phyloP scores from a whole-genome alignment of 2,797 vertebrate genomes.

The Margarornis squamiger region DNA sequence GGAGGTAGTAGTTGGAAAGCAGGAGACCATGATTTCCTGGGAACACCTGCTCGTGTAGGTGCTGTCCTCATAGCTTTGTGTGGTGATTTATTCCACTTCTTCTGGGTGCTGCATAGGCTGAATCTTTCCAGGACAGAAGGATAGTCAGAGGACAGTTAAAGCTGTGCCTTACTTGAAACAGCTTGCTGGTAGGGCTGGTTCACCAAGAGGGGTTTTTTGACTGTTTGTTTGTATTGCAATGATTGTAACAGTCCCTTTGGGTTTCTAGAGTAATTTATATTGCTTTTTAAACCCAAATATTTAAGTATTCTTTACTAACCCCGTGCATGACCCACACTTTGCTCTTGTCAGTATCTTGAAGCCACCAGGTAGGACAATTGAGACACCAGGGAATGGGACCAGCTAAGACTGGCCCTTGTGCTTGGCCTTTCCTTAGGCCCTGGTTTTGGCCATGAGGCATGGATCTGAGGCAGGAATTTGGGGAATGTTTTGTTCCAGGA shows the following conservation, averaged over 20 bases:
- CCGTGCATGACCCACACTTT: not conserved
- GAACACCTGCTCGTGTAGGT: not conserved
- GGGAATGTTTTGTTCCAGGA: not conserved
- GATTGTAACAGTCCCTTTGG: not conserved
- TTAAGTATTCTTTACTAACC: not conserved
- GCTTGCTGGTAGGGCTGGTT: accelerated
- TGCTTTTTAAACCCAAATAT: not conserved
- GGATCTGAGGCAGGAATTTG: not conserved
- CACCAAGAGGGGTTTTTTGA: not conserved
- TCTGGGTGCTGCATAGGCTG: not conserved
- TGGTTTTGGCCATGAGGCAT: not conserved
- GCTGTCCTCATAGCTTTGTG: not conserved
- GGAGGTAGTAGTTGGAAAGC: not conserved
- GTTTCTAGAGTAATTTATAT: not conserved
- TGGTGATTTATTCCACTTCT: not conserved
- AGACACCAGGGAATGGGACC: not conserved
- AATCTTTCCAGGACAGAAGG: not conserved
- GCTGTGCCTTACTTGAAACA: not conserved
- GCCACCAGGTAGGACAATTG: not conserved
- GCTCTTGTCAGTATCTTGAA: not conserved
- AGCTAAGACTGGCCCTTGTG: not conserved
- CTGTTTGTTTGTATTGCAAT: not conserved
- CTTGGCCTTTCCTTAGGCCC: not conserved
- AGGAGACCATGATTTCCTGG: not conserved
- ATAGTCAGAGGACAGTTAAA: not conserved